Conservation (phyloP, 2,888 invertebrate genomes). For the Aleiodes testaceus region DNA sequence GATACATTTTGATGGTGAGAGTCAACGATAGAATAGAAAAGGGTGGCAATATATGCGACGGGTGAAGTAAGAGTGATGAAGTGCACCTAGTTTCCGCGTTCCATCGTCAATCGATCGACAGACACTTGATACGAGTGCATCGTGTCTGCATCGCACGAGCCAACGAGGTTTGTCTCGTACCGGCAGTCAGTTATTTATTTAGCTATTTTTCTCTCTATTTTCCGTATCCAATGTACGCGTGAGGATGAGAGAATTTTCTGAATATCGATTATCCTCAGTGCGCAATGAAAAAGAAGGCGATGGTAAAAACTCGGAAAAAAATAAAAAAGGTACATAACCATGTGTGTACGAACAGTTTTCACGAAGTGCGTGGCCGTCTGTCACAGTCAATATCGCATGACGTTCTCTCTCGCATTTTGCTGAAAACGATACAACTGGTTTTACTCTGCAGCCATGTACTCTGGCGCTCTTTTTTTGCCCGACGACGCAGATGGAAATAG, state of each 20-base stretch:
- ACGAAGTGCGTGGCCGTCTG: constrained; percentile 30
- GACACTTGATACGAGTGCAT: constrained; percentile 48
- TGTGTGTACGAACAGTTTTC: constrained; percentile 31
- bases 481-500: constrained; percentile 7
- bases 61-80: constrained; percentile 38
- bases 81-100: constrained; percentile 45
- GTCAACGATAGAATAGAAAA: constrained; percentile 4
- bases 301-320: background rate
- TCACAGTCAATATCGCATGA: constrained; percentile 36
- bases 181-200: constrained; percentile 12
- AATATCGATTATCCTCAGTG: constrained; percentile 41
- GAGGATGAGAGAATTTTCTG: constrained; percentile 34
- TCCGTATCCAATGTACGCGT: background rate
- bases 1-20: constrained; percentile 17
- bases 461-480: background rate
- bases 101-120: constrained; percentile 42
- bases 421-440: constrained; percentile 5
- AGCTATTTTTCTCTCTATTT: background rate
- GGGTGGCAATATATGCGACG: constrained; percentile 11
- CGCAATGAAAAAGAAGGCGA: constrained; percentile 4
- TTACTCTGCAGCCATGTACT: background rate
- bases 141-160: constrained; percentile 52
- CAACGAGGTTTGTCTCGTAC: constrained; percentile 32
- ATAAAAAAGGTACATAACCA: constrained; percentile 1
- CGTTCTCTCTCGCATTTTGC: constrained; percentile 5